A percentile compares a stretch with the other conserved stretches of the same genome.
Evolutionary conservation across 2,797 vertebrate species (phyloP).

Genomic region (Poecilia gillii): DNA sequence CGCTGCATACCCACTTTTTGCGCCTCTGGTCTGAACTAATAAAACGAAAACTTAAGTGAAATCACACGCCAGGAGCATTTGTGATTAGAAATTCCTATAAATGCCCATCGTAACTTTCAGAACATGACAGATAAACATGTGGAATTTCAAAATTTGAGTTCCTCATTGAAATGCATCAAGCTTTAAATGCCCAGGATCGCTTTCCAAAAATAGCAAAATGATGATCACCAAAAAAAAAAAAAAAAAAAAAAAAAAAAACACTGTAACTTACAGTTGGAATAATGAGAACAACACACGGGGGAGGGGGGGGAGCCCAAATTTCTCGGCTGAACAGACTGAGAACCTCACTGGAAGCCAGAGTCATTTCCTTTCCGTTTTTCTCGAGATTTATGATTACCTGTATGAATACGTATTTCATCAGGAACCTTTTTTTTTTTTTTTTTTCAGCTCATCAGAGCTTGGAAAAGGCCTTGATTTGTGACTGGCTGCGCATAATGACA

Average conservation of each 20-base stretch:
- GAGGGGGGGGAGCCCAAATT: too few relatives aligned
- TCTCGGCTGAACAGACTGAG: constrained; percentile 20
- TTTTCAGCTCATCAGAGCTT: constrained; percentile 56
- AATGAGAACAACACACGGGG: background rate
- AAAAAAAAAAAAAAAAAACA: background rate
- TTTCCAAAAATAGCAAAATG: background rate
- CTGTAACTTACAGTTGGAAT: background rate
- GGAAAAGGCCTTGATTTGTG: constrained; percentile 72
- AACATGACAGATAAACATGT: background rate
- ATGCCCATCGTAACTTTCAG: background rate
- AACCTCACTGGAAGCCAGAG: constrained; percentile 19
- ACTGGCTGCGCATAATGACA: constrained; percentile 62
- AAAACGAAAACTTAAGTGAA: too few relatives aligned
- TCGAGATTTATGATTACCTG: constrained; percentile 65
- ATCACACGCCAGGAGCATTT: too few relatives aligned
- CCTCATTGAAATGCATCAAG: background rate
- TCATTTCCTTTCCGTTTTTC: constrained; percentile 39
- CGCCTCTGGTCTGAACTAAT: too few relatives aligned
- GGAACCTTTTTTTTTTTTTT: constrained; percentile 36
- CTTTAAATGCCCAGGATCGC: background rate
- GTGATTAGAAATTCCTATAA: background rate
- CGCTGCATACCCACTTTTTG: too few relatives aligned
- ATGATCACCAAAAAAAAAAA: background rate
- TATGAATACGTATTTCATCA: constrained; percentile 70
- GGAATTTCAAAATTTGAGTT: background rate